phyloP scores from a whole-genome alignment of 2,113 vertebrate genomes.

The Xenopus tropicalis region DNA sequence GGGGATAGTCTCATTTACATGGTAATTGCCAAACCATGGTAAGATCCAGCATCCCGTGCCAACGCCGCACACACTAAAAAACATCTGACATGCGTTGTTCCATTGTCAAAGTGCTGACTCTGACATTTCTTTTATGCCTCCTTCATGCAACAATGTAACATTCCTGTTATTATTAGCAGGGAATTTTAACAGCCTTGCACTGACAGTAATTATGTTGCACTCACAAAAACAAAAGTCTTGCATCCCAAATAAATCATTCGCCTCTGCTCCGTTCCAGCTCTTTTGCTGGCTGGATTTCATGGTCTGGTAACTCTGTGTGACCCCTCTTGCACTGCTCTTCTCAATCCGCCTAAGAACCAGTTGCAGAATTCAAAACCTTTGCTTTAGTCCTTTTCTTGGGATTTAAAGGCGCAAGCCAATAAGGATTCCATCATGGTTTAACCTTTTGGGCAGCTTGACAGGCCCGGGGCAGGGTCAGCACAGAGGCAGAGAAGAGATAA shows the following conservation, averaged over 20 bases:
- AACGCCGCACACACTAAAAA: constrained; percentile 65
- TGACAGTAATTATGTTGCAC: constrained; percentile 73
- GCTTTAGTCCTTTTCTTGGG: constrained; percentile 15
- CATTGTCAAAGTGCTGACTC: constrained; percentile 67
- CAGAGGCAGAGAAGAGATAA: too few species aligned
- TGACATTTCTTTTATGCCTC: constrained; percentile 68
- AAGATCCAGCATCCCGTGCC: constrained; percentile 66
- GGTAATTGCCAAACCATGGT: constrained; percentile 64
- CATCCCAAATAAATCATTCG: constrained; percentile 71
- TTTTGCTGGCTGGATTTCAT: constrained; percentile 72
- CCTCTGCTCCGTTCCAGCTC: constrained; percentile 62
- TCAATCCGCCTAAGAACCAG: constrained; percentile 55
- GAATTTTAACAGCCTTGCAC: constrained; percentile 70
- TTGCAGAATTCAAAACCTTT: constrained; percentile 57
- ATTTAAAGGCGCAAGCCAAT: too few species aligned
- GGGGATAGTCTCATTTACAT: constrained; percentile 66
- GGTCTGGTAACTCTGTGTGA: constrained; percentile 68
- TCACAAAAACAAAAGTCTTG: constrained; percentile 72
- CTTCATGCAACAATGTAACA: constrained; percentile 63
- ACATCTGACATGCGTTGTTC: constrained; percentile 56
- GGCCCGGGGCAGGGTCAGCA: too few species aligned
- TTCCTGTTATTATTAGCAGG: constrained; percentile 68
- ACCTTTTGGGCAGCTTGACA: too few species aligned
- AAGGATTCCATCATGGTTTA: too few species aligned
- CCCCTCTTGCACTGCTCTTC: constrained; percentile 60